Percentiles rank a stretch among this genome's conserved stretches.
Conservation (phyloP, 2,888 invertebrate species). For the Buathra laborator region DNA sequence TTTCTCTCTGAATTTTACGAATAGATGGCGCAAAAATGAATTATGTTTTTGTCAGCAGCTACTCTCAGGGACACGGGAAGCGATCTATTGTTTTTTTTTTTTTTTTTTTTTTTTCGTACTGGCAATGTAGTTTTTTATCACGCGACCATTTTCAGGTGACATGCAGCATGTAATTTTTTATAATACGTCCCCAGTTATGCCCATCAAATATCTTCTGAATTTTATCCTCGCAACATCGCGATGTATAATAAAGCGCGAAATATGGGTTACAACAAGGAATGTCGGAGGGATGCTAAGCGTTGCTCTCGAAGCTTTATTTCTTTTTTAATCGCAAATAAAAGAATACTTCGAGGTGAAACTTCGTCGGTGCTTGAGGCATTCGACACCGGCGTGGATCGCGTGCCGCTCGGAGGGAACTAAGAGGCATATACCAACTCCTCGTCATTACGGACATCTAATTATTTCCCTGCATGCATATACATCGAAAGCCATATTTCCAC, state of each 20-base stretch:
- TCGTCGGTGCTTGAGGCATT: neutral
- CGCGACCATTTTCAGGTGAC: neutral
- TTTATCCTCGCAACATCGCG: neutral
- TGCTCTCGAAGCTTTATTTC: slow-evolving; percentile 21
- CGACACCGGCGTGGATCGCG: slow-evolving; percentile 48
- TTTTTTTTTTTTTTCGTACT: neutral
- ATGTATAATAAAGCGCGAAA: neutral
- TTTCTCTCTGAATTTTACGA: neutral
- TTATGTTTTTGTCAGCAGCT: neutral
- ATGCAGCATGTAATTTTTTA: neutral
- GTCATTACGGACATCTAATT: slow-evolving; percentile 58
- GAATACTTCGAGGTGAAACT: slow-evolving; percentile 5
- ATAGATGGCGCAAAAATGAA: neutral
- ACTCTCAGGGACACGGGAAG: neutral
- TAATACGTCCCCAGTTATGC: neutral
- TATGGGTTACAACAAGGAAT: neutral
- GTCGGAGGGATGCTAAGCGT: neutral
- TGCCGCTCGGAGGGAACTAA: slow-evolving; percentile 18
- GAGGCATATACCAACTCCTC: slow-evolving; percentile 22
- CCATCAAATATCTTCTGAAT: neutral
- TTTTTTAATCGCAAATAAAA: neutral
- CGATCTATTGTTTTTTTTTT: neutral
- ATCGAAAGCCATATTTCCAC: slow-evolving; percentile 59
- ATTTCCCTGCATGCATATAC: slow-evolving; percentile 60
- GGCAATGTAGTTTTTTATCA: slow-evolving; percentile 18